Conservation (phyloP, 2,888 invertebrate species). For the Morinoia aosen region DNA sequence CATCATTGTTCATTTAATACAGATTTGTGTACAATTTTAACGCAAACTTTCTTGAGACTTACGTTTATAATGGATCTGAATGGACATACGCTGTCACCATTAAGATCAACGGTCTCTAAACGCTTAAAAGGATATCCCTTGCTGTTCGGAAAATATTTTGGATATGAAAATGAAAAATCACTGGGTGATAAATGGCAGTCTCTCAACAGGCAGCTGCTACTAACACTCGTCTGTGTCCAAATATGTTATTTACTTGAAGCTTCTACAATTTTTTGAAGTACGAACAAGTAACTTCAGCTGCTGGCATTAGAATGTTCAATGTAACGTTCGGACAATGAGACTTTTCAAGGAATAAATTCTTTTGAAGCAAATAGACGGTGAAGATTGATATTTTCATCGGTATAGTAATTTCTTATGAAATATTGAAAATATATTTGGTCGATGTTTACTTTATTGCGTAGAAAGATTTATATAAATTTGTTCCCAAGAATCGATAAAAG, state of each 20-base stretch:
- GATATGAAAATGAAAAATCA: background rate
- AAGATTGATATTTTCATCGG: background rate
- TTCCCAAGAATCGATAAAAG: too few relatives aligned
- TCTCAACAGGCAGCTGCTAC: background rate
- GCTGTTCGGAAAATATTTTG: background rate
- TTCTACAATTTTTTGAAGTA: background rate
- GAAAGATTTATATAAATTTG: too few relatives aligned
- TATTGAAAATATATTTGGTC: background rate
- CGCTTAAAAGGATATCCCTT: background rate
- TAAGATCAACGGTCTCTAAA: too few relatives aligned
- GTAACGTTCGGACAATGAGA: background rate
- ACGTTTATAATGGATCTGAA: too few relatives aligned
- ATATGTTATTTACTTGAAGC: background rate
- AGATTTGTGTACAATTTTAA: too few relatives aligned
- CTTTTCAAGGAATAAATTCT: background rate
- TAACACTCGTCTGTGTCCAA: background rate
- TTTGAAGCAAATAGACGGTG: too few relatives aligned
- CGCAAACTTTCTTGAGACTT: too few relatives aligned
- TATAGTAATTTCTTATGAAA: background rate
- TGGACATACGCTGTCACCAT: too few relatives aligned
- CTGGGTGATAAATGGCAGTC: background rate
- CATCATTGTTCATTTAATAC: too few relatives aligned
- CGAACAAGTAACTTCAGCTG: background rate
- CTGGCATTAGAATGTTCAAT: background rate
- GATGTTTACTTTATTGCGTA: too few relatives aligned